Percentiles rank a stretch among this genome's conserved stretches.
These are phyloP conservation scores for Sminthurinus aureus DNA, from an alignment of 2,888 invertebrate genomes.

Conservation along the genomic window DNA sequence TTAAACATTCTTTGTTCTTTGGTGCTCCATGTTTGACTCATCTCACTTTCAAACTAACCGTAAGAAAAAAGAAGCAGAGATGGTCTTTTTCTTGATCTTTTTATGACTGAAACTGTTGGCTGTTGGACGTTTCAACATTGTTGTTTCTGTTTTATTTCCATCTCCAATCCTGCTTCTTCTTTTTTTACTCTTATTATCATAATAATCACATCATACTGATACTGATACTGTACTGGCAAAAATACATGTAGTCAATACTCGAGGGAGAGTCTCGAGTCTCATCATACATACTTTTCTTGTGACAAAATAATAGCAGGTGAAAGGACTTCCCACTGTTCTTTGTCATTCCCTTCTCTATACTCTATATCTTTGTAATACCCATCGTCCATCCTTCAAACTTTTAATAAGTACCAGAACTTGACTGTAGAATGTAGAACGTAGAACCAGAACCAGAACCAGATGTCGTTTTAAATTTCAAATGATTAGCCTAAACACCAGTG, in stretches of 20 bases:
- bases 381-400: neutral
- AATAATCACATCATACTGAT: neutral
- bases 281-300: too few relatives aligned
- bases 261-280: too few relatives aligned
- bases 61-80: neutral
- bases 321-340: neutral
- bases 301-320: neutral
- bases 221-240: neutral
- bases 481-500: too few relatives aligned
- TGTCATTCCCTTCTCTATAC: neutral
- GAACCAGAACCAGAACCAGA: too few relatives aligned
- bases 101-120: neutral
- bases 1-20: neutral
- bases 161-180: neutral
- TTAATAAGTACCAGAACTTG: too few relatives aligned
- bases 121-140: too few relatives aligned
- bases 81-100: neutral
- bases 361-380: neutral
- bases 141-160: neutral
- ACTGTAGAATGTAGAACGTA: too few relatives aligned
- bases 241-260: neutral
- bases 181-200: neutral
- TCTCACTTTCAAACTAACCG: conserved; percentile 20
- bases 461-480: too few relatives aligned
- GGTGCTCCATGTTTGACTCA: neutral